These are phyloP conservation scores for Cephalopholis sonnerati DNA, from an alignment of 2,113 vertebrate genomes.

Conservation along the genomic window DNA sequence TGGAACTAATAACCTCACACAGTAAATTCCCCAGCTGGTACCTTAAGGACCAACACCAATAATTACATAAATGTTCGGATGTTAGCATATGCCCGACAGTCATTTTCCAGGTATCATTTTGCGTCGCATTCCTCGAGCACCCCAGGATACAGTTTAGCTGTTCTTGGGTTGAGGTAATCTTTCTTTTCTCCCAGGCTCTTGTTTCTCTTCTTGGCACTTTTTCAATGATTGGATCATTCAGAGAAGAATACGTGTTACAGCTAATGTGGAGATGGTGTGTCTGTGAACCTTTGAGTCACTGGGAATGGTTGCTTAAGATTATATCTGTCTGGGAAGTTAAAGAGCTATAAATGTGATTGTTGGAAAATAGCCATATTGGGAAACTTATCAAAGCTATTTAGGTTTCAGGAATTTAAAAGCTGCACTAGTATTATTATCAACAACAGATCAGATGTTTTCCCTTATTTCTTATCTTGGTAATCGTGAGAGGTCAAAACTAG, in stretches of 20 bases:
- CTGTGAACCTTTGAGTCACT: conserved; percentile 6
- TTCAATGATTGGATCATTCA: conserved; percentile 33
- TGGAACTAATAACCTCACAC: conserved; percentile 74
- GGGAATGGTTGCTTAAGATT: background rate
- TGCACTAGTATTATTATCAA: background rate
- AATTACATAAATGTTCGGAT: conserved; percentile 70
- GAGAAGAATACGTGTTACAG: conserved; percentile 29
- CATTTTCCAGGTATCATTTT: conserved; percentile 63
- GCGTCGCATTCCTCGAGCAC: conserved; percentile 47
- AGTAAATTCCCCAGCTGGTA: conserved; percentile 70
- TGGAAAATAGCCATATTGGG: background rate
- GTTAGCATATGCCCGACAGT: conserved; percentile 55
- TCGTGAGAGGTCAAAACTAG: background rate
- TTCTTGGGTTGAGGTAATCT: conserved; percentile 47
- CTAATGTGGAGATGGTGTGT: conserved; percentile 22
- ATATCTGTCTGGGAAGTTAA: conserved; percentile 11
- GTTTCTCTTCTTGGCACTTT: conserved; percentile 37
- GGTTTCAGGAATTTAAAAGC: background rate
- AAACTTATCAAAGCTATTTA: background rate
- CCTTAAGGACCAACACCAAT: conserved; percentile 66
- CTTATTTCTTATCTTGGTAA: background rate
- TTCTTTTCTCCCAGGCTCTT: conserved; percentile 37
- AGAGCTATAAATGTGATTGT: background rate
- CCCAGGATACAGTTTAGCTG: conserved; percentile 31
- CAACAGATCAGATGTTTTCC: background rate